Percentiles rank a stretch among this genome's conserved stretches.
Conservation (phyloP, 2,888 invertebrate genomes). For the Microdon myrmicae region DNA sequence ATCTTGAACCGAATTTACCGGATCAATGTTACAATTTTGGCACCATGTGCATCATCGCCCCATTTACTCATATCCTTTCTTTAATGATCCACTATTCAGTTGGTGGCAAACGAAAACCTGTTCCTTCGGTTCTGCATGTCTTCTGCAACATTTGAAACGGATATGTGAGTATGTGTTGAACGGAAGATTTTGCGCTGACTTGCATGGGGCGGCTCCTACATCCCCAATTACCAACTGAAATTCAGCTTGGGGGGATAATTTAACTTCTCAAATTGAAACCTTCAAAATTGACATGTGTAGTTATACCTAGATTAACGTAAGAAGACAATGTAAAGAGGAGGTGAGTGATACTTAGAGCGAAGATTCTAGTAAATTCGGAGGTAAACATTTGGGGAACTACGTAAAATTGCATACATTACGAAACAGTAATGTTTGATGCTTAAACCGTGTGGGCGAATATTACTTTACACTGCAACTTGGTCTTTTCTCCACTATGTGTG, state of each 20-base stretch:
- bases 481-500: no score
- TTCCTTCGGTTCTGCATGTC: not conserved
- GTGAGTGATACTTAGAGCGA: no score
- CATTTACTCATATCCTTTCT: not conserved
- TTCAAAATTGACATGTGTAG: constrained; percentile 38
- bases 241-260: constrained; percentile 43
- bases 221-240: constrained; percentile 47
- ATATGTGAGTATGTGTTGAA: constrained; percentile 1
- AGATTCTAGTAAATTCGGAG: no score
- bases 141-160: not conserved
- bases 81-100: constrained; percentile 5
- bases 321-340: no score
- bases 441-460: no score
- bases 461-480: no score
- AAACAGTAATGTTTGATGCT: no score
- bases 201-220: constrained; percentile 18
- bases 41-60: not conserved
- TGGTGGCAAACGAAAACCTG: constrained; percentile 17
- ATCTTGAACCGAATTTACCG: constrained; percentile 39
- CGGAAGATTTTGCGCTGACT: no score
- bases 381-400: no score
- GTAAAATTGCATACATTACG: no score
- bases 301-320: no score
- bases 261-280: constrained; percentile 48
- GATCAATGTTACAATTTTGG: constrained; percentile 26